phyloP scores from a whole-genome alignment of 2,113 vertebrate species.

The Gulo gulo region DNA sequence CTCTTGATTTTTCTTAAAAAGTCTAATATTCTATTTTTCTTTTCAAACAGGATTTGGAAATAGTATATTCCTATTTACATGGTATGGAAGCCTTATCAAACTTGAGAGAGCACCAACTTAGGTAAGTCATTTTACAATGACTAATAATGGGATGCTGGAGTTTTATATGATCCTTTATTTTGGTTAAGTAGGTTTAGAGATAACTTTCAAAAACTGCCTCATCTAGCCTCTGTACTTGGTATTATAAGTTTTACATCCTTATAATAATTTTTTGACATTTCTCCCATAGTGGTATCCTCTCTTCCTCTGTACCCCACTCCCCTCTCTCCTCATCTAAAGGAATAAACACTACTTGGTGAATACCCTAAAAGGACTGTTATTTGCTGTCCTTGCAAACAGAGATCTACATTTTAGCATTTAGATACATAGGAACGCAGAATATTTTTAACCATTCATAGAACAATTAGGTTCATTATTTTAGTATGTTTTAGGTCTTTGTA shows the following conservation, averaged over 20 bases:
- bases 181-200: background rate
- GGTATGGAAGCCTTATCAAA: slow-evolving; percentile 99
- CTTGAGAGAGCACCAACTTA: slow-evolving; percentile 96
- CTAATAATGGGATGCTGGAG: background rate
- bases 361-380: background rate
- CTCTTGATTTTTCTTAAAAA: background rate
- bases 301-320: background rate
- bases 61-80: slow-evolving; percentile 98
- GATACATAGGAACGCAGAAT: background rate
- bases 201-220: background rate
- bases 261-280: background rate
- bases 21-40: slow-evolving; percentile 65
- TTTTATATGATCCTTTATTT: background rate
- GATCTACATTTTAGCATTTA: background rate
- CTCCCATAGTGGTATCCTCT: background rate
- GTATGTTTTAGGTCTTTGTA: background rate
- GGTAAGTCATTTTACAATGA: slow-evolving; percentile 82
- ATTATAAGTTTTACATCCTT: background rate
- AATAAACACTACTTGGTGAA: background rate
- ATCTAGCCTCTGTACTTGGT: background rate
- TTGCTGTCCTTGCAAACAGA: background rate
- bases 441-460: background rate
- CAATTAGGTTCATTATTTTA: background rate
- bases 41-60: slow-evolving; percentile 94
- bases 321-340: background rate